These are phyloP conservation scores for Andrena flavipes DNA, from an alignment of 2,888 invertebrate species.

Conservation along the genomic window DNA sequence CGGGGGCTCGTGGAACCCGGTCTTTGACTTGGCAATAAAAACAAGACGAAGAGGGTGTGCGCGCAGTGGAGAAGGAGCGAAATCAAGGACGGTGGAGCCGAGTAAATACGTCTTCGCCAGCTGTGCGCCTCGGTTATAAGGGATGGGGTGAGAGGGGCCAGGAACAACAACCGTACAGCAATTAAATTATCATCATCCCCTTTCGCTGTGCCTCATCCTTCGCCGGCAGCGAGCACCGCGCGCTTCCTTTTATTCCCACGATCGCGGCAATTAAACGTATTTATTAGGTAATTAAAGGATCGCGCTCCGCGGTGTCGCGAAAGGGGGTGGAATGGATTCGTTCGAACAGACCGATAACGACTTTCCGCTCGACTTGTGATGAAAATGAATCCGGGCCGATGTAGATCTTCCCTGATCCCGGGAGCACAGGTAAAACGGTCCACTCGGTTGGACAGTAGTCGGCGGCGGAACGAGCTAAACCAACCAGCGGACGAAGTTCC, in stretches of 20 bases:
- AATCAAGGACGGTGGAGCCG: slow-evolving; percentile 27
- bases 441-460: neutral
- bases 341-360: slow-evolving; percentile 5
- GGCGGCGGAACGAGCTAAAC: neutral
- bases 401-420: slow-evolving; percentile 10
- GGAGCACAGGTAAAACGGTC: slow-evolving; percentile 2
- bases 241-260: slow-evolving; percentile 19
- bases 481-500: neutral
- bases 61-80: neutral
- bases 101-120: slow-evolving; percentile 69
- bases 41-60: slow-evolving; percentile 26
- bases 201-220: slow-evolving; percentile 10
- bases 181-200: slow-evolving; percentile 73
- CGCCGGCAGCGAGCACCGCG: neutral
- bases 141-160: slow-evolving; percentile 23
- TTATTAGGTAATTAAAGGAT: slow-evolving; percentile 39
- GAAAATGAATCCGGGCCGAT: slow-evolving; percentile 17
- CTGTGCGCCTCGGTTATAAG: slow-evolving; percentile 57
- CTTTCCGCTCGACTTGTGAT: neutral
- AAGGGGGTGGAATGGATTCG: slow-evolving; percentile 18
- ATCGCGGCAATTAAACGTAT: slow-evolving; percentile 24
- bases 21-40: slow-evolving; percentile 73
- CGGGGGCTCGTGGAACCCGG: slow-evolving; percentile 57
- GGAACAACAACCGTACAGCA: slow-evolving; percentile 59
- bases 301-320: slow-evolving; percentile 26